Evolutionary conservation across 1,140 invertebrate genomes (phyloP).

Genomic region (Gryon sp.): DNA sequence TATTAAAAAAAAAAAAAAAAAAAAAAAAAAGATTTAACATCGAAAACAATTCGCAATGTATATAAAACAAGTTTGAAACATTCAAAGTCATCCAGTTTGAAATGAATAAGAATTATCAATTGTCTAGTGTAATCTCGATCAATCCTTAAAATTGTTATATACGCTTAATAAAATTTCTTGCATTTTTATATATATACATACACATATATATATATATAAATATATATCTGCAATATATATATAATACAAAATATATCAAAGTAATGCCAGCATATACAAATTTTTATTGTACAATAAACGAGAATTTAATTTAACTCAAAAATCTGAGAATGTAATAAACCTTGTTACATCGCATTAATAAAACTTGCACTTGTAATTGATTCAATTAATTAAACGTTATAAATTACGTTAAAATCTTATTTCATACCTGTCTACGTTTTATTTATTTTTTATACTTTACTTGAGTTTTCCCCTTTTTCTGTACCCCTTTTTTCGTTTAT

Average conservation of each 20-base stretch:
- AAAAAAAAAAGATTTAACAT: too few relatives aligned
- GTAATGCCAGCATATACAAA: conserved; percentile 23
- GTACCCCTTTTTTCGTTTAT: not conserved
- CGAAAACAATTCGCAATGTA: conserved; percentile 45
- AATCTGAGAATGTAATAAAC: conserved; percentile 32
- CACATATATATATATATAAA: conserved; percentile 8
- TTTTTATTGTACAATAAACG: conserved; percentile 46
- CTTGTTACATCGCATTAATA: conserved; percentile 43
- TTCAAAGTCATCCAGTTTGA: conserved; percentile 7
- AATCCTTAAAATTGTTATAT: conserved; percentile 44
- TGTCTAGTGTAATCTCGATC: conserved; percentile 24
- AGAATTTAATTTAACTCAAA: conserved; percentile 19
- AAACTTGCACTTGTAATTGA: conserved; percentile 53
- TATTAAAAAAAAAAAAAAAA: too few relatives aligned
- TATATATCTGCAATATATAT: conserved; percentile 25
- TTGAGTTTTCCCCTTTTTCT: not conserved
- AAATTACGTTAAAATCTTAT: conserved; percentile 39
- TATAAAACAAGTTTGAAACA: conserved; percentile 22
- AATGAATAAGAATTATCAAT: not conserved
- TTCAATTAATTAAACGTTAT: conserved; percentile 57
- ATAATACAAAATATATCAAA: conserved; percentile 18
- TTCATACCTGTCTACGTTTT: conserved; percentile 28
- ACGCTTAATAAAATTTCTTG: conserved; percentile 42
- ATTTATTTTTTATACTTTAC: not conserved
- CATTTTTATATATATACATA: conserved; percentile 38